These are phyloP conservation scores for Porites cylindrica DNA, from an alignment of 92 coral and sea anemone species.

Conservation along the genomic window DNA sequence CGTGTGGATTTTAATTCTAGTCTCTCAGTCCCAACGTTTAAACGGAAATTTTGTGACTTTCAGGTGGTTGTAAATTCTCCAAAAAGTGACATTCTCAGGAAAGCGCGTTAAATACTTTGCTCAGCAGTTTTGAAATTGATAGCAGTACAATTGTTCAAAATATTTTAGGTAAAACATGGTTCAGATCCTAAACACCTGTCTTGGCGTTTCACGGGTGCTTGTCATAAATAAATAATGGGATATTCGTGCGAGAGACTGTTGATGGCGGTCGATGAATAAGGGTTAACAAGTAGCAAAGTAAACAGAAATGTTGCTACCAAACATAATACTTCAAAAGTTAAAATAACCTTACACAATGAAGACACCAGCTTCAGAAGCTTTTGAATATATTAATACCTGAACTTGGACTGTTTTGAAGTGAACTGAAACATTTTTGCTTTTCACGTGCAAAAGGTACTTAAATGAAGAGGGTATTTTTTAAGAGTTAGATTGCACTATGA, in stretches of 20 bases:
- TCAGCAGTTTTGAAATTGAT: too few relatives aligned
- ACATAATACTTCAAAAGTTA: conserved; percentile 19
- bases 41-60: background rate
- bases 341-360: conserved; percentile 8
- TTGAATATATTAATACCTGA: background rate
- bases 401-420: background rate
- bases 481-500: background rate
- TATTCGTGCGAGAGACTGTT: background rate
- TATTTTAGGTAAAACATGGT: background rate
- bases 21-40: background rate
- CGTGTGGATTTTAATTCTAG: conserved; percentile 3
- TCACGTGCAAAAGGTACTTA: background rate
- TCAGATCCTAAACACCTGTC: conserved; percentile 13
- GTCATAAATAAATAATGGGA: conserved; percentile 34
- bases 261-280: conserved; percentile 5
- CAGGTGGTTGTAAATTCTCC: background rate
- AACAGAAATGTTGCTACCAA: conserved; percentile 10
- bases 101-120: background rate
- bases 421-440: background rate
- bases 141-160: background rate
- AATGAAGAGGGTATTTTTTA: too few relatives aligned
- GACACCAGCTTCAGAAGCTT: background rate
- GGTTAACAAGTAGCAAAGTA: conserved; percentile 39
- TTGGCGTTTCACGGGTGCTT: conserved; percentile 18
- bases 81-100: background rate